Conservation (phyloP, 1,140 invertebrate genomes). For the Drosophila hydei region DNA sequence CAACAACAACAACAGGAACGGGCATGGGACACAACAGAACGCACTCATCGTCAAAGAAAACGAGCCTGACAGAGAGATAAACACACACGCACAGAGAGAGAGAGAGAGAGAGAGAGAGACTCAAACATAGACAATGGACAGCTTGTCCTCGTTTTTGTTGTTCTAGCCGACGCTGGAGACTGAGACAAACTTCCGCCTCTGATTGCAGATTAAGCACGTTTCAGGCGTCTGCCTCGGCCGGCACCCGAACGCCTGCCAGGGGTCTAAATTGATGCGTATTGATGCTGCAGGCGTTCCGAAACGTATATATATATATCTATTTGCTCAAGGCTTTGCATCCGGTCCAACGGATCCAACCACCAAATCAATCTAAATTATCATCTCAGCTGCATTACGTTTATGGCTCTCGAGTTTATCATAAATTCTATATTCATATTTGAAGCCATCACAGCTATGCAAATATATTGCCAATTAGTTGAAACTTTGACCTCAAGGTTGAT, state of each 20-base stretch:
- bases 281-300: conserved; percentile 68
- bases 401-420: too few relatives aligned
- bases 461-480: background rate
- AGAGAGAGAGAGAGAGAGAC: background rate
- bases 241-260: conserved; percentile 3
- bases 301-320: conserved; percentile 61
- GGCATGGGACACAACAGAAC: conserved; percentile 17
- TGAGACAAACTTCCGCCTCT: conserved; percentile 72
- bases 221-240: conserved; percentile 47
- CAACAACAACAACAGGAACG: conserved; percentile 8
- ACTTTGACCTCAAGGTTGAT: too few relatives aligned
- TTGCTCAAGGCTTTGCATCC: conserved; percentile 69
- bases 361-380: conserved; percentile 30
- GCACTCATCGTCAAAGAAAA: conserved; percentile 44
- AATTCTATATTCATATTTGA: too few relatives aligned
- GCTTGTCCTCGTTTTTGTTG: conserved; percentile 18
- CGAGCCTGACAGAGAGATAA: conserved; percentile 31
- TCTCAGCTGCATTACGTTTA: conserved; percentile 43
- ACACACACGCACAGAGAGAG: conserved; percentile 22
- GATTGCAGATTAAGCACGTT: conserved; percentile 82
- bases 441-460: background rate
- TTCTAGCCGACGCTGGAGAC: conserved; percentile 10
- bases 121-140: conserved; percentile 39
- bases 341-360: conserved; percentile 28
- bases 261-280: conserved; percentile 71